Base-by-base conservation (phyloP, 2,113 vertebrate species). In the Hippolais icterina region DNA sequence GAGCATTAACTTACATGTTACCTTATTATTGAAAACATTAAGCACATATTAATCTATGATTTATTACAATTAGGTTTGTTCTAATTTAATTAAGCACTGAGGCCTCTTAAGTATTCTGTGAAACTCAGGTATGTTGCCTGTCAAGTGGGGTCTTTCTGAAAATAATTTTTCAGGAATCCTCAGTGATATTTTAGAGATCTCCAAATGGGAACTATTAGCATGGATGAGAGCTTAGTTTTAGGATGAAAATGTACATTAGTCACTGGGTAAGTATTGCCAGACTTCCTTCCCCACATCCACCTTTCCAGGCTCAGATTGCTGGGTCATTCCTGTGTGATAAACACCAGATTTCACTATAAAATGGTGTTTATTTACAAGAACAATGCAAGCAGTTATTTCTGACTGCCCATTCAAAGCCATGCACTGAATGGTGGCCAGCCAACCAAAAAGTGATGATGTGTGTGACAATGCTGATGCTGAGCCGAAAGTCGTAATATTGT, bases 391-490 rank as follows among this genome's bases (percentile, higher is more conserved):
- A 74, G 44, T 79, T 61, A 79, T 88, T 90, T 76, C 69, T 57
- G 70, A 79, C 74, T 91, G 81, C 59, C 82, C 88, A 76, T 60
- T 90, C 85, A 50, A 33, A 93, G 74, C 60, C 77, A 20, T 2
- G 19, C 37, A 39, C 82, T 72, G 63, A 90, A 59, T 22, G 63
- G 85, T 81, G 78, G 85, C 82, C 80, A 80, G 21, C 63, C 91
- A 89, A 95, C 61, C 95, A 66, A 72, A 47, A 93, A 90, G 87
- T 11, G 86, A 95, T 91, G 50, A 61, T 9, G 50, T 35, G 57
- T 18, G 63, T 5, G 16, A 90, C 89, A 94, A 57, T 23, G 65
- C 76, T 15, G 75, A 85, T 54, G 74, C 69, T 69, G 80, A 85
- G 53, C 64, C 41, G 57, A 42, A 71, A 44, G 61, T 21, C 61